phyloP scores from a whole-genome alignment of 2,888 invertebrate species.

The Cinara cedri region DNA sequence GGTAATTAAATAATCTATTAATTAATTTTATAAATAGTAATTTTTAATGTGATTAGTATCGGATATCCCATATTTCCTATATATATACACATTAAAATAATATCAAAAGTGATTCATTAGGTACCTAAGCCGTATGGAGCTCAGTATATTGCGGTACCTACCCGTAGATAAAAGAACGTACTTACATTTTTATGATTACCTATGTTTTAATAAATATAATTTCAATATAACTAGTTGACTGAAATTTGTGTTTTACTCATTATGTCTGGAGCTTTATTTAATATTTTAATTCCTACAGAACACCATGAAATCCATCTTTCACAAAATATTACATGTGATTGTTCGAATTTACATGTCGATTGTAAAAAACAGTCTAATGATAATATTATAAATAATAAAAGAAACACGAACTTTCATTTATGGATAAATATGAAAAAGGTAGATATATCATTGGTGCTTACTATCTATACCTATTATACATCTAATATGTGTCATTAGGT shows the following conservation, averaged over 20 bases:
- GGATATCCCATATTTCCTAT: no score
- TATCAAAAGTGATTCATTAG: background rate
- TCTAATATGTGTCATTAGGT: no score
- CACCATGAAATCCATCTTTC: conserved; percentile 32
- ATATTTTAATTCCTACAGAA: conserved; percentile 46
- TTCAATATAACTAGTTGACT: background rate
- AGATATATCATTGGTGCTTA: no score
- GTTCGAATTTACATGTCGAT: no score
- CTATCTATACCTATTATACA: no score
- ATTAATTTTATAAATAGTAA: no score
- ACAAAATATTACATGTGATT: conserved; percentile 30
- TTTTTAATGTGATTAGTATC: no score
- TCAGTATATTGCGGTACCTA: background rate
- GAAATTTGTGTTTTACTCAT: background rate
- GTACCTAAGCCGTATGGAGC: background rate
- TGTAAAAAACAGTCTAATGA: background rate
- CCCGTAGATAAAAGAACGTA: no score
- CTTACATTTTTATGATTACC: no score
- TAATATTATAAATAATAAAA: background rate
- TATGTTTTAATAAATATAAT: background rate
- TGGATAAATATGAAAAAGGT: conserved; percentile 49
- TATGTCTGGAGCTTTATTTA: conserved; percentile 36
- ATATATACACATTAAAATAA: no score
- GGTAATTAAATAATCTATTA: no score
- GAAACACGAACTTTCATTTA: background rate